Evolutionary conservation across 1,140 invertebrate species (phyloP).

Genomic region (Drosophila parvula): DNA sequence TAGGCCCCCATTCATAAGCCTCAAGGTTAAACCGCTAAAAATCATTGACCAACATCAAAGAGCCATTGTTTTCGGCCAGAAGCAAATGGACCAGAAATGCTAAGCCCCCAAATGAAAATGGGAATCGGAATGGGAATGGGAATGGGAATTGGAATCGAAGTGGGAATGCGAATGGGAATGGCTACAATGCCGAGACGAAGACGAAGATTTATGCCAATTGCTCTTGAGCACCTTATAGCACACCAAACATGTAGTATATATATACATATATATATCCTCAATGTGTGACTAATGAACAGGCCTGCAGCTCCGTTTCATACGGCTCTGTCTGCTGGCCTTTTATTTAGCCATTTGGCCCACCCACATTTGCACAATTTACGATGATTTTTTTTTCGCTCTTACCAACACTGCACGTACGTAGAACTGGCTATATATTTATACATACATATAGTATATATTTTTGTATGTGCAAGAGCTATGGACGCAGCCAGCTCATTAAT

Average conservation of each 20-base stretch:
- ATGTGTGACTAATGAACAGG: slow-evolving; percentile 74
- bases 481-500: slow-evolving; percentile 69
- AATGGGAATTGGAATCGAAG: slow-evolving; percentile 39
- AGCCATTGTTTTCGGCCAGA: slow-evolving; percentile 64
- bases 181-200: slow-evolving; percentile 36
- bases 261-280: slow-evolving; percentile 21
- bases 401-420: slow-evolving; percentile 1
- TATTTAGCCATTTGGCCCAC: slow-evolving; percentile 65
- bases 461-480: slow-evolving; percentile 36
- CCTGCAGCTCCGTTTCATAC: slow-evolving; percentile 1
- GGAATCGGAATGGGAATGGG: slow-evolving; percentile 17
- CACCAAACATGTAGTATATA: slow-evolving; percentile 7
- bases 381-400: slow-evolving; percentile 23
- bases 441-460: too few species aligned
- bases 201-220: slow-evolving; percentile 77
- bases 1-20: slow-evolving; percentile 65
- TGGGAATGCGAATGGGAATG: slow-evolving; percentile 48
- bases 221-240: slow-evolving; percentile 67
- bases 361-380: slow-evolving; percentile 39
- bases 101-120: slow-evolving; percentile 46
- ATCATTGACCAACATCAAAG: slow-evolving; percentile 80
- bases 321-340: slow-evolving; percentile 43
- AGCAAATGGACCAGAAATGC: slow-evolving; percentile 53
- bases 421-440: slow-evolving; percentile 18
- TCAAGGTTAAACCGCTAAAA: slow-evolving; percentile 79